Evolutionary conservation across 2,797 vertebrate genomes (phyloP).

Genomic region (Graptemys geographica): DNA sequence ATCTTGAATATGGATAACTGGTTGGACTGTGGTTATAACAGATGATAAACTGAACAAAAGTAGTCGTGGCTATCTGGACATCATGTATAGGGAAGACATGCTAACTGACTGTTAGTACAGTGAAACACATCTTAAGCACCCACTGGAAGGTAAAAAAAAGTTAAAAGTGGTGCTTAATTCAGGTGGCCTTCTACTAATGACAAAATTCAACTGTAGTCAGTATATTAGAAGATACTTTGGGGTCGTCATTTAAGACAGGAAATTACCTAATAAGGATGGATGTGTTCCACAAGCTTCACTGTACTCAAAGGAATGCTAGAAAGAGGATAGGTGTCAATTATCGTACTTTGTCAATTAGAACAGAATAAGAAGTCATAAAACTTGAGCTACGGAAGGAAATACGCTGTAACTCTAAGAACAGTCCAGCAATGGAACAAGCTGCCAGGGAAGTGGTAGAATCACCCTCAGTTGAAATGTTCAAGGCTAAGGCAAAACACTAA

Average conservation of each 20-base stretch:
- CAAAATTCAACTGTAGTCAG: neutral
- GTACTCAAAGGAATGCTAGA: neutral
- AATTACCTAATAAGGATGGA: constrained; percentile 61
- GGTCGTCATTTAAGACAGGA: constrained; percentile 27
- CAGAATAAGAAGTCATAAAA: neutral
- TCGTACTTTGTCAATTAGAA: neutral
- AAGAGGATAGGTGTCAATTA: neutral
- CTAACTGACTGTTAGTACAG: neutral
- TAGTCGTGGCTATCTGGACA: constrained; percentile 17
- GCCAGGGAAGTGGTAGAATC: neutral
- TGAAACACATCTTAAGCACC: constrained; percentile 14
- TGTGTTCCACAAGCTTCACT: neutral
- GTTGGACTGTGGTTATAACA: neutral
- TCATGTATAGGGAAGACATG: constrained; percentile 35
- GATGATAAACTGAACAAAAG: constrained; percentile 10
- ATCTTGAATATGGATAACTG: constrained; percentile 15
- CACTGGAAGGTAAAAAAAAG: neutral
- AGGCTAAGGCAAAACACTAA: neutral
- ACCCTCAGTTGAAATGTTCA: neutral
- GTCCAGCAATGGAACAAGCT: neutral
- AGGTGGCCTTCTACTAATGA: neutral
- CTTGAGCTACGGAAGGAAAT: neutral
- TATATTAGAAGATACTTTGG: neutral
- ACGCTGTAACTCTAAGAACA: neutral
- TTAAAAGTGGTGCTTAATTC: neutral